Percentiles rank a stretch among this genome's conserved stretches.
Evolutionary conservation across 2,888 invertebrate species (phyloP).

Genomic region (Tanypteryx hageni): DNA sequence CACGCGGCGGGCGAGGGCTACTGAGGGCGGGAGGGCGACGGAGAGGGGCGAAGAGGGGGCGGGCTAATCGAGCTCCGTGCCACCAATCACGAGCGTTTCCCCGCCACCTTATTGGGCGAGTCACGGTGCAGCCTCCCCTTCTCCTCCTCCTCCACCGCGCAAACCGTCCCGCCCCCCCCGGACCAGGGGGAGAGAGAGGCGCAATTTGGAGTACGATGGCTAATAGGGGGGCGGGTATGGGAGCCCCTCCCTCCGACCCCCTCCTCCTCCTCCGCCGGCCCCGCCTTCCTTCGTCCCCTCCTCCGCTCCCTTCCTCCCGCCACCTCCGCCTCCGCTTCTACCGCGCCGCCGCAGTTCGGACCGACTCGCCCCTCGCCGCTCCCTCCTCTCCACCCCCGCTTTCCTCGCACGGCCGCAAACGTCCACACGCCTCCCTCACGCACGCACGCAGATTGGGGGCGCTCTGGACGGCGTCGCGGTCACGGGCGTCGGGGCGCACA

Average conservation of each 20-base stretch:
- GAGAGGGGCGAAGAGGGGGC: slow-evolving; percentile 4
- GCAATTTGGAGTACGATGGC: slow-evolving; percentile 55
- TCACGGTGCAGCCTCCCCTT: slow-evolving; percentile 5
- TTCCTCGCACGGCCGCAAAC: slow-evolving; percentile 72
- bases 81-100: slow-evolving; percentile 34
- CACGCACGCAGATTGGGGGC: slow-evolving; percentile 73
- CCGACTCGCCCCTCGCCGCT: slow-evolving; percentile 69
- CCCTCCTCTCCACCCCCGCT: slow-evolving; percentile 53
- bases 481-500: slow-evolving; percentile 79
- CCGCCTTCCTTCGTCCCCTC: slow-evolving; percentile 71
- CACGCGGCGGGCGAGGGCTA: neutral
- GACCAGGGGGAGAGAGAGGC: neutral
- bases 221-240: neutral
- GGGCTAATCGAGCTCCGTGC: slow-evolving; percentile 40
- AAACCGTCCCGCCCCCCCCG: slow-evolving; percentile 31
- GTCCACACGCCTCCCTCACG: slow-evolving; percentile 36
- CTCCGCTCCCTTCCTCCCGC: slow-evolving; percentile 68
- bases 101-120: slow-evolving; percentile 59
- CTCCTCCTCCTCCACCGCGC: neutral
- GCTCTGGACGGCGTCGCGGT: slow-evolving; percentile 80
- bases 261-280: slow-evolving; percentile 69
- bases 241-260: neutral
- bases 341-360: slow-evolving; percentile 73
- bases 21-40: neutral
- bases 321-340: slow-evolving; percentile 73